Evolutionary conservation across 1,140 invertebrate species (phyloP).

Genomic region (Mesaphorura yosii): DNA sequence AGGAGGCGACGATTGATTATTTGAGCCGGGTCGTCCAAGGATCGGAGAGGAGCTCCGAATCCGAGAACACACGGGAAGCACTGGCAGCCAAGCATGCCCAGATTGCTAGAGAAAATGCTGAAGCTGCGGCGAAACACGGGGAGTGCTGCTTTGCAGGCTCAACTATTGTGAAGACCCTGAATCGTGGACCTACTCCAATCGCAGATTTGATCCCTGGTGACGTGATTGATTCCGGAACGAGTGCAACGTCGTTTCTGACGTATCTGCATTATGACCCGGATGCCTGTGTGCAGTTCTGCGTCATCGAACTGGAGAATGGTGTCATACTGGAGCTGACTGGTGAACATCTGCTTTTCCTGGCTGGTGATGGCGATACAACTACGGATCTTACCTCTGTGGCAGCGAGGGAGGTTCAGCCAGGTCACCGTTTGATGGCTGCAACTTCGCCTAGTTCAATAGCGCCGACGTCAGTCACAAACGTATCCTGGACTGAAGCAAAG

Average conservation of each 20-base stretch:
- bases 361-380: no score
- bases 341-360: no score
- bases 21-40: neutral
- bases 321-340: neutral
- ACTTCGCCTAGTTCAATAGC: no score
- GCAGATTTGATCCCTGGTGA: neutral
- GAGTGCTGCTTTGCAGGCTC: neutral
- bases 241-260: neutral
- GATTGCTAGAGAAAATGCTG: neutral
- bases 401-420: no score
- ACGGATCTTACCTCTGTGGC: no score
- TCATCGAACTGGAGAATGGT: neutral
- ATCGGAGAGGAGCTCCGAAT: neutral
- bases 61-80: neutral
- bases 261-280: neutral
- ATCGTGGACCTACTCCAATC: neutral
- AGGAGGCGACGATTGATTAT: neutral
- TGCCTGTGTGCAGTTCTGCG: neutral
- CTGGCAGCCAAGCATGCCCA: neutral
- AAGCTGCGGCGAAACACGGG: neutral
- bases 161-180: neutral
- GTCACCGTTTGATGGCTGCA: no score
- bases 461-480: no score
- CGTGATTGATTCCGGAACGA: neutral
- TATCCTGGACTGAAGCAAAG: no score